Evolutionary conservation across 2,888 invertebrate genomes (phyloP), one percentile per base, ranked within the genome.

Genomic region (Fragum sueziense): DNA sequence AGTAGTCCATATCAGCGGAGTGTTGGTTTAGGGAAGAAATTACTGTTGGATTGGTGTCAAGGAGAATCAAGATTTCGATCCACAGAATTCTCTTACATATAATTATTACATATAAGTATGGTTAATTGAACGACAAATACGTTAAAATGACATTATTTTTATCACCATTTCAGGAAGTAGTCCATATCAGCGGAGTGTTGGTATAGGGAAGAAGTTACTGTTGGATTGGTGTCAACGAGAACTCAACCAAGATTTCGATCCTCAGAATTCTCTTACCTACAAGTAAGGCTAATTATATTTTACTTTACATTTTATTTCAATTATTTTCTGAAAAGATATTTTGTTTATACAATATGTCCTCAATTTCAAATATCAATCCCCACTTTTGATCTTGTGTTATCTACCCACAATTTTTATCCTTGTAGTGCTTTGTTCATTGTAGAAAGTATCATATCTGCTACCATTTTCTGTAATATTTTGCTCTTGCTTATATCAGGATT

Each of bases 41-140:
- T 86, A 0, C 79, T 91, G n/a, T 79, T 91, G 61, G 90, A 91
- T 41, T 91, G 91, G 91, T 91, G 90, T 72, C 89, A 90, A 79
- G 65, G 82, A 37, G 86, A 88, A 70, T 6, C 80, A 85, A 14
- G 74, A 86, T 47, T 90, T 90, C 82, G 90, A 90, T 73, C 82
- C 88, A 29, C 86, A 87, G 69, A 88, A 88, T 75, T 85, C 89
- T n/a, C 84, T 90, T 11, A 85, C 88, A 51, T 86, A 87, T 79
- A 90, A 87, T 89, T 90, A 84, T 79, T 89, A n/a, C n/a, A n/a
- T n/a, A n/a, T n/a, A n/a, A n/a, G n/a, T n/a, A n/a, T n/a, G n/a
- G n/a, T n/a, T n/a, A n/a, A 52, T 20, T 27, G 20, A 41, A 41
- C 17, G 41, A 41, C 17, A 41, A 41, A n/a, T n/a, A n/a, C n/a